phyloP scores from a whole-genome alignment of 1,140 invertebrate genomes.

The Rhopalosiphum padi region DNA sequence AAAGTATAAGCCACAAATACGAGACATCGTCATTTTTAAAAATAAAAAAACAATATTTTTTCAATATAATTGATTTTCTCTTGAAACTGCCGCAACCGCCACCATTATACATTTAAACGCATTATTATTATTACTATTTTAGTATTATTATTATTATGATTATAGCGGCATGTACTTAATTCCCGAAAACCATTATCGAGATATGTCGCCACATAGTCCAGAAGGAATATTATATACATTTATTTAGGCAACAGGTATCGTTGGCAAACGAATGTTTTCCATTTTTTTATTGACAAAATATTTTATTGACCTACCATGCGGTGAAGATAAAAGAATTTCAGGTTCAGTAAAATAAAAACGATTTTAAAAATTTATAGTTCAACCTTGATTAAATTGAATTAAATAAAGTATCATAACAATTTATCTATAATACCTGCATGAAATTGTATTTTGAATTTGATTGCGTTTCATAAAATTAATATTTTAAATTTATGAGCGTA shows the following conservation, averaged over 20 bases:
- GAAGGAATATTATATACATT: constrained; percentile 23
- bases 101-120: not conserved
- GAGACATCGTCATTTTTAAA: not conserved
- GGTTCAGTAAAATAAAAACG: not conserved
- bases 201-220: not conserved
- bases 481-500: not conserved
- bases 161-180: not conserved
- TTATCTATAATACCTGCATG: not conserved
- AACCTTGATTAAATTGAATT: not conserved
- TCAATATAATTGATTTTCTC: constrained; percentile 23
- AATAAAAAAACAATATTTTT: constrained; percentile 4
- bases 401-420: constrained; percentile 13
- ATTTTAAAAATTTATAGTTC: not conserved
- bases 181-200: constrained; percentile 39
- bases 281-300: constrained; percentile 36
- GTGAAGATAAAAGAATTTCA: constrained; percentile 36
- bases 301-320: constrained; percentile 10
- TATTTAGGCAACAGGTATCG: not conserved
- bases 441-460: not conserved
- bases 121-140: constrained; percentile 2
- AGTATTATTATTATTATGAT: not conserved
- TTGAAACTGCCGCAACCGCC: not conserved
- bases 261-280: not conserved
- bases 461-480: not conserved
- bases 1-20: not conserved